Percentiles rank a stretch among this genome's conserved stretches.
Conservation (phyloP, 2,888 invertebrate species). For the Tenodera sinensis region DNA sequence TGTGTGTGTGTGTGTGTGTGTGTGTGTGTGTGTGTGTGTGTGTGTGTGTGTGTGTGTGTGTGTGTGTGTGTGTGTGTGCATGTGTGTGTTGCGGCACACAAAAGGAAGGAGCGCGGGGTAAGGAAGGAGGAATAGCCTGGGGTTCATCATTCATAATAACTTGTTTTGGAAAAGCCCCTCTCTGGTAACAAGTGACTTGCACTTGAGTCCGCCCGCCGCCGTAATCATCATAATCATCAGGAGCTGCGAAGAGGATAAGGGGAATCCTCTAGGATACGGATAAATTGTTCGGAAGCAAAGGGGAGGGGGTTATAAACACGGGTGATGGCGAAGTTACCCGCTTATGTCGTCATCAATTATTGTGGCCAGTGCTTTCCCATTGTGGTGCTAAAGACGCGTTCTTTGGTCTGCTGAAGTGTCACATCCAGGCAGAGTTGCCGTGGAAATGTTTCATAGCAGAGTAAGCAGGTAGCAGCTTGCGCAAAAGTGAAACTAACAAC, state of each 20-base stretch:
- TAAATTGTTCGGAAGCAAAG: not conserved
- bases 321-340: not conserved
- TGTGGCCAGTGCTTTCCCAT: not conserved
- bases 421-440: no score
- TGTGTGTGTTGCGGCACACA: not conserved
- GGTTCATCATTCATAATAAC: constrained; percentile 9
- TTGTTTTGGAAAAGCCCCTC: not conserved
- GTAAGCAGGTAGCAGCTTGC: no score
- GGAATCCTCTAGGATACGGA: not conserved
- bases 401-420: no score
- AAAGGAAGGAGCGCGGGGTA: not conserved
- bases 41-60: not conserved
- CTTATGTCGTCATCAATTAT: not conserved
- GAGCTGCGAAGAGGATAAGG: not conserved
- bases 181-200: not conserved
- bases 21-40: not conserved
- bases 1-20: not conserved
- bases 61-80: no score
- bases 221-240: not conserved
- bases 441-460: no score
- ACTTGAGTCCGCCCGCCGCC: not conserved
- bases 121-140: not conserved
- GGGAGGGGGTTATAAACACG: not conserved
- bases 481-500: no score
- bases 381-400: not conserved